Percentiles rank a stretch among this genome's conserved stretches.
These are phyloP conservation scores for Dasyurus viverrinus DNA, from an alignment of 2,113 vertebrate genomes.

Conservation along the genomic window DNA sequence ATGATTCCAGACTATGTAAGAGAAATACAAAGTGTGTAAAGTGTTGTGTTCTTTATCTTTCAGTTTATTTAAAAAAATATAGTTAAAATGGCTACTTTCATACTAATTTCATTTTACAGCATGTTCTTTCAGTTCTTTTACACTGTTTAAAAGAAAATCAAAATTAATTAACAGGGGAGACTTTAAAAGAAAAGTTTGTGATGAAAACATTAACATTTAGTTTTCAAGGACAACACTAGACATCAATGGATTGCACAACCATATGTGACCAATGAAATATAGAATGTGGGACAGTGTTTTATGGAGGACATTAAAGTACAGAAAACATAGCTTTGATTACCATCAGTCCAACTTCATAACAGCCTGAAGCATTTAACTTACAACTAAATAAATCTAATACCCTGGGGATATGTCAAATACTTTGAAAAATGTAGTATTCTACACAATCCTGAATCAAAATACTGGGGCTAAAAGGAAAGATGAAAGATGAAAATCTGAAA, in stretches of 20 bases:
- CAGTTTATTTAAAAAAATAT: constrained; percentile 85
- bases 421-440: constrained; percentile 56
- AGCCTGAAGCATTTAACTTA: constrained; percentile 65
- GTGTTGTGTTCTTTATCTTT: constrained; percentile 86
- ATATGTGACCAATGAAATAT: constrained; percentile 41
- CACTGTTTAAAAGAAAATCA: constrained; percentile 35
- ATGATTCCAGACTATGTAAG: constrained; percentile 83
- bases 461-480: constrained; percentile 64
- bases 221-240: constrained; percentile 67
- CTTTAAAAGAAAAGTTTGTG: constrained; percentile 60
- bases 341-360: constrained; percentile 46
- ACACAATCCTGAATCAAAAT: constrained; percentile 67
- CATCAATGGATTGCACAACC: constrained; percentile 59
- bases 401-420: constrained; percentile 69
- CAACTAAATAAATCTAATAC: constrained; percentile 65
- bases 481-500: constrained; percentile 63
- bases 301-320: constrained; percentile 34
- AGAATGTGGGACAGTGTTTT: constrained; percentile 36
- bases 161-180: constrained; percentile 48
- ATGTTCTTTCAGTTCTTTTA: constrained; percentile 61
- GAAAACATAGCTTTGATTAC: constrained; percentile 58
- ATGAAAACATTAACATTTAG: constrained; percentile 65
- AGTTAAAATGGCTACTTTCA: constrained; percentile 81
- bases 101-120: constrained; percentile 69
- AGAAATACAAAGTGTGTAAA: constrained; percentile 82